phyloP scores from a whole-genome alignment of 1,140 invertebrate species.

The Artemia franciscana region DNA sequence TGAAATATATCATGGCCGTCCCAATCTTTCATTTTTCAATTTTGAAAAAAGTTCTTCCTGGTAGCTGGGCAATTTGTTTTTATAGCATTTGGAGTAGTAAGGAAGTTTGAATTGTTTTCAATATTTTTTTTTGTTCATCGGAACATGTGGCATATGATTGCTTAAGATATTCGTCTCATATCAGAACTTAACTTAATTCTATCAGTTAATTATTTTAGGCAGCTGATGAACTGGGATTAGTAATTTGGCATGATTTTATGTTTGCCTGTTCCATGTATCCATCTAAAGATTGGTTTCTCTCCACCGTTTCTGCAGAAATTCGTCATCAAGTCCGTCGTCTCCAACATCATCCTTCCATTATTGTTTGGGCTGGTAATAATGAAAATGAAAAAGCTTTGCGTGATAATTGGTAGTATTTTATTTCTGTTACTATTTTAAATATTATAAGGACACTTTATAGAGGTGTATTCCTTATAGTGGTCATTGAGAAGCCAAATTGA shows the following conservation, averaged over 20 bases:
- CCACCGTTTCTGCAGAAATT: slow-evolving; percentile 48
- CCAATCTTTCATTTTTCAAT: no score
- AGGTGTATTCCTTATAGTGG: background rate
- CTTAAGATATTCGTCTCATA: no score
- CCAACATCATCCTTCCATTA: slow-evolving; percentile 66
- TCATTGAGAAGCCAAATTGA: no score
- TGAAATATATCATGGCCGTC: no score
- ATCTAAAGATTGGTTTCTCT: slow-evolving; percentile 39
- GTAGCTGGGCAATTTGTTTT: no score
- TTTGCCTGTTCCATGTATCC: slow-evolving; percentile 95
- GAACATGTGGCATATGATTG: no score
- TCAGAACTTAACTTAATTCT: background rate
- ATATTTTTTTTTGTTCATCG: no score
- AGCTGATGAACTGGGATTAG: slow-evolving; percentile 51
- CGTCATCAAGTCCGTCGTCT: slow-evolving; percentile 57
- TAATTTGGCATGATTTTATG: slow-evolving; percentile 89
- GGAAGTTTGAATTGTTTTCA: no score
- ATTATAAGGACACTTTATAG: no score
- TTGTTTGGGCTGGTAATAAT: slow-evolving; percentile 85
- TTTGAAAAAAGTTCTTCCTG: no score
- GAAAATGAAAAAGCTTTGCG: slow-evolving; percentile 82
- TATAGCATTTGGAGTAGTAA: no score
- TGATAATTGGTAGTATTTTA: slow-evolving; percentile 39
- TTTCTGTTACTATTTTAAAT: slow-evolving; percentile 19
- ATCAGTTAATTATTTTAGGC: slow-evolving; percentile 15